Evolutionary conservation across 2,113 vertebrate species (phyloP), one percentile per base, ranked within the genome.

Genomic region (Gymnogyps californianus): DNA sequence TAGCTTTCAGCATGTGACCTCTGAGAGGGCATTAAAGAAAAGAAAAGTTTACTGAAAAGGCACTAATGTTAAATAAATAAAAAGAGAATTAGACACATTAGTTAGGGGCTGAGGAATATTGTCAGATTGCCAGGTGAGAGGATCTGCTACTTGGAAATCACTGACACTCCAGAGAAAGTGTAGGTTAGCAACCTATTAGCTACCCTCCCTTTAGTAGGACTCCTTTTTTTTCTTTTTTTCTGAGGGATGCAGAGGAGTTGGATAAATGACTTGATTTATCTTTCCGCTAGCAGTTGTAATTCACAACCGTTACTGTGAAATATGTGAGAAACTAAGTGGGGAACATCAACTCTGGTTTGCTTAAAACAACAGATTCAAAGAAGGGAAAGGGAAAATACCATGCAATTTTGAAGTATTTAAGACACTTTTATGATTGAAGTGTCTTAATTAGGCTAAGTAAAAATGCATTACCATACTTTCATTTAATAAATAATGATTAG

Each of bases 361-460:
- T 83, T 79, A 52, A 71, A 91, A 89, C 44, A 72, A 78, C 2
- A 80, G 69, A n/a, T 40, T 85, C 52, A 36, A 75, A 46, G 62
- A 28, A 52, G 28, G 70, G 46, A 86, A 77, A 57, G 12, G 38
- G 24, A 82, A 82, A 82, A 94, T 42, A 65, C 34, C 18, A 36
- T 1, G 47, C 19, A 22, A 18, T 57, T 91, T 79, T 77, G 6
- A 62, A 85, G 54, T 66, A 91, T 74, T 94, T 62, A 87, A 90
- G 80, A 76, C 8, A 69, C 40, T 85, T 92, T 65, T 42, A 59
- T 80, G 84, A 93, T 20, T 75, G 51, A 89, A 62, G 66, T 64
- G 52, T 77, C 83, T 92, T 97, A 94, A 94, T 96, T 84, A 74
- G 54, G 62, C 82, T 64, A 95, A 89, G 59, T 78, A 79, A 93